Evolutionary conservation across 2,113 vertebrate genomes (phyloP).

Genomic region (Cacatua alba): DNA sequence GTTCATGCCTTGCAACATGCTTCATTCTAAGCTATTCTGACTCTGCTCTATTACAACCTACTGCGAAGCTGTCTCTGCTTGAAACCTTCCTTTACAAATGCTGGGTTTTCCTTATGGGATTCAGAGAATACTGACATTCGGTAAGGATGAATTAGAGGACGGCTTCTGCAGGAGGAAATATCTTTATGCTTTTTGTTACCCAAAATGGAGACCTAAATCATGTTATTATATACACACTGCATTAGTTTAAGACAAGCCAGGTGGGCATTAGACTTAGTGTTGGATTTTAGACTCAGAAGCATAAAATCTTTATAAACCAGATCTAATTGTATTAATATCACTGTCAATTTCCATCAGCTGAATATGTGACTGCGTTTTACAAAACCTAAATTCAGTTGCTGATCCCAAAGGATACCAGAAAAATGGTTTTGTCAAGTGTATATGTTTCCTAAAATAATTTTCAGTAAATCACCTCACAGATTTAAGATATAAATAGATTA

Average conservation of each 20-base stretch:
- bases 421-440: background rate
- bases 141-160: background rate
- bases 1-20: background rate
- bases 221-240: background rate
- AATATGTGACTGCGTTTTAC: background rate
- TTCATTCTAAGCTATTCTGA: background rate
- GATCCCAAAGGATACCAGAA: background rate
- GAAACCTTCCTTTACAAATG: background rate
- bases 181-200: background rate
- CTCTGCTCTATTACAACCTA: background rate
- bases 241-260: background rate
- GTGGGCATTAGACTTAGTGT: background rate
- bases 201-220: background rate
- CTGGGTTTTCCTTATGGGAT: background rate
- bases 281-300: background rate
- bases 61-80: background rate
- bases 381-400: slow-evolving; percentile 2
- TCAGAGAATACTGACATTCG: background rate
- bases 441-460: background rate
- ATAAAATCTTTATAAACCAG: background rate
- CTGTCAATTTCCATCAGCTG: background rate
- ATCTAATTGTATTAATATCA: background rate
- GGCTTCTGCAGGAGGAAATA: background rate
- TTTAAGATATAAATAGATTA: background rate
- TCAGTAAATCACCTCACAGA: background rate